Evolutionary conservation across 1,140 invertebrate genomes (phyloP).

Genomic region (Apolygus lucorum): DNA sequence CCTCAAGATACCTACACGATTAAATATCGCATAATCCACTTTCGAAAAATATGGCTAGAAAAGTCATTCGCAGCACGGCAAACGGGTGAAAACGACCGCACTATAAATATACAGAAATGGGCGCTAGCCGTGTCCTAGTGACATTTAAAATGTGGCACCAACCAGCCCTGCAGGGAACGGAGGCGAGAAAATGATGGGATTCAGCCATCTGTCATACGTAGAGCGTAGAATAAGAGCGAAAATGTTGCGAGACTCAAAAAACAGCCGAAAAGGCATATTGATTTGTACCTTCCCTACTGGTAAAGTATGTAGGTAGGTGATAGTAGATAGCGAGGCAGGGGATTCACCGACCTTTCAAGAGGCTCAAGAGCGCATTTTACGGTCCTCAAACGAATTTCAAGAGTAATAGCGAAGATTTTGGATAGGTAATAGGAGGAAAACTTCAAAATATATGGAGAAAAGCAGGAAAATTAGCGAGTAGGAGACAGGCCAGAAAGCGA

Average conservation of each 20-base stretch:
- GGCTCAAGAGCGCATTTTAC: neutral
- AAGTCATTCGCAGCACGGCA: too few species aligned
- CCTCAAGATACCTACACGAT: too few species aligned
- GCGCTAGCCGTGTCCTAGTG: constrained; percentile 2
- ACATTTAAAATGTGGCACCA: neutral
- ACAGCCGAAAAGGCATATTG: neutral
- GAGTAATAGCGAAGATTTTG: neutral
- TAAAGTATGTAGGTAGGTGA: constrained; percentile 16
- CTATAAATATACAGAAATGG: too few species aligned
- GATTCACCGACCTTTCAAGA: neutral
- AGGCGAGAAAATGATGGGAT: too few species aligned
- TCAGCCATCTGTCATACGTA: too few species aligned
- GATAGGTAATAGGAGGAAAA: neutral
- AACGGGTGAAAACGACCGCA: too few species aligned
- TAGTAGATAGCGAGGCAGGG: neutral
- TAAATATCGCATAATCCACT: too few species aligned
- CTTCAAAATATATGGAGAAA: neutral
- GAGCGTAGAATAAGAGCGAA: too few species aligned
- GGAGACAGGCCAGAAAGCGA: neutral
- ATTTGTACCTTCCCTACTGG: constrained; percentile 2
- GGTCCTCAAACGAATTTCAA: neutral
- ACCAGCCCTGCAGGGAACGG: too few species aligned
- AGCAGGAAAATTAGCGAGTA: neutral
- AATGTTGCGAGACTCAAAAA: neutral
- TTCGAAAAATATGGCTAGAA: too few species aligned